Conservation (phyloP, 2,797 vertebrate genomes). For the Florisuga fusca region DNA sequence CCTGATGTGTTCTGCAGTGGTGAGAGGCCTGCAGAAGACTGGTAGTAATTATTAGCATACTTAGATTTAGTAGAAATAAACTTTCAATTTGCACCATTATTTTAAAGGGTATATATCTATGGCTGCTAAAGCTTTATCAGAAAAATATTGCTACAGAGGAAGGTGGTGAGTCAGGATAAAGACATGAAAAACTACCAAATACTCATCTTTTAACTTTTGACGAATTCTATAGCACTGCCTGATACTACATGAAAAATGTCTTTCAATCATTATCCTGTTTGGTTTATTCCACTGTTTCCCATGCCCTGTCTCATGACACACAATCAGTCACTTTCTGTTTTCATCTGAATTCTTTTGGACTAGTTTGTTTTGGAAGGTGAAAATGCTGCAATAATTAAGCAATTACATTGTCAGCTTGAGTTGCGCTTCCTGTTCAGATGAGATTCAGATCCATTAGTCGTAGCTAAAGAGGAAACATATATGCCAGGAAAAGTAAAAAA, state of each 20-base stretch:
- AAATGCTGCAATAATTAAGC: constrained; percentile 18
- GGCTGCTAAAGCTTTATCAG: neutral
- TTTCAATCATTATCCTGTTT: neutral
- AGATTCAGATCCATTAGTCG: neutral
- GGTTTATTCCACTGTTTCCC: neutral
- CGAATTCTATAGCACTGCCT: neutral
- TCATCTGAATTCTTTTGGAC: constrained; percentile 14
- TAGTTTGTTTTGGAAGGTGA: constrained; percentile 28
- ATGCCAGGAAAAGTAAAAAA: neutral
- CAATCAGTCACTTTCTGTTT: neutral
- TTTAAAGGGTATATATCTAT: neutral
- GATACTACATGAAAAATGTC: neutral
- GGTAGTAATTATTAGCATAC: neutral
- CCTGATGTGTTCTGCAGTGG: neutral
- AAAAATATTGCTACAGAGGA: neutral
- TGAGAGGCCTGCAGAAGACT: neutral
- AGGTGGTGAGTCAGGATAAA: neutral
- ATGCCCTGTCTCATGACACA: neutral
- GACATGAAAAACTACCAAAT: neutral
- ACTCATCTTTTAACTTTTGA: neutral
- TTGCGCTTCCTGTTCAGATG: neutral
- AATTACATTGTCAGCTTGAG: neutral
- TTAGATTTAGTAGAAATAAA: neutral
- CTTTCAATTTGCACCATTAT: neutral
- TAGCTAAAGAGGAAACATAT: neutral